phyloP scores from a whole-genome alignment of 1,140 invertebrate genomes.

The Daktulosphaira vitifoliae region DNA sequence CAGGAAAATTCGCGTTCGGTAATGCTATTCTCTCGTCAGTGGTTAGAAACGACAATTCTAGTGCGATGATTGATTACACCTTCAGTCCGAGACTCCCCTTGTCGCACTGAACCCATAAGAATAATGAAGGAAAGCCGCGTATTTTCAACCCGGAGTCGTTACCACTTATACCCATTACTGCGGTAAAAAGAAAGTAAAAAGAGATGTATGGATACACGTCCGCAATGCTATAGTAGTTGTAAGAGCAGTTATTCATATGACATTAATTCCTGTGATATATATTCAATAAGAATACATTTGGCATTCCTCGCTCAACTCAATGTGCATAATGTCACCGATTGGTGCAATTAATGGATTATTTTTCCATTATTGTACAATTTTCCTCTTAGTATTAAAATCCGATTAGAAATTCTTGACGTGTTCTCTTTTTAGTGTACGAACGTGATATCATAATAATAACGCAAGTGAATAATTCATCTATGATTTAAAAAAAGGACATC shows the following conservation, averaged over 20 bases:
- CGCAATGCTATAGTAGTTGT: too few species aligned
- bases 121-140: constrained; percentile 16
- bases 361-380: neutral
- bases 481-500: too few species aligned
- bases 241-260: too few species aligned
- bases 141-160: constrained; percentile 1
- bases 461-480: neutral
- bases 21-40: constrained; percentile 24
- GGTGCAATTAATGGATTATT: too few species aligned
- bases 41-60: constrained; percentile 23
- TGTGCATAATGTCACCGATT: too few species aligned
- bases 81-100: neutral
- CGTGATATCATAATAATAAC: constrained; percentile 21
- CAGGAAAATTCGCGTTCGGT: constrained; percentile 20
- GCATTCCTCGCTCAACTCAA: too few species aligned
- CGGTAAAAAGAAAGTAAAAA: too few species aligned
- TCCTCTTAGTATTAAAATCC: neutral
- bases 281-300: too few species aligned
- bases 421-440: neutral
- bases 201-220: too few species aligned
- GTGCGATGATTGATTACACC: constrained; percentile 23
- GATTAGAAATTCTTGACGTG: neutral
- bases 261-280: too few species aligned
- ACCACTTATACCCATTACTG: constrained; percentile 6
- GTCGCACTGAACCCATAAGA: neutral